A percentile compares a stretch with the other conserved stretches of the same genome.
Conservation (phyloP, 2,797 vertebrate species). For the Rousettus madagascariensis region DNA sequence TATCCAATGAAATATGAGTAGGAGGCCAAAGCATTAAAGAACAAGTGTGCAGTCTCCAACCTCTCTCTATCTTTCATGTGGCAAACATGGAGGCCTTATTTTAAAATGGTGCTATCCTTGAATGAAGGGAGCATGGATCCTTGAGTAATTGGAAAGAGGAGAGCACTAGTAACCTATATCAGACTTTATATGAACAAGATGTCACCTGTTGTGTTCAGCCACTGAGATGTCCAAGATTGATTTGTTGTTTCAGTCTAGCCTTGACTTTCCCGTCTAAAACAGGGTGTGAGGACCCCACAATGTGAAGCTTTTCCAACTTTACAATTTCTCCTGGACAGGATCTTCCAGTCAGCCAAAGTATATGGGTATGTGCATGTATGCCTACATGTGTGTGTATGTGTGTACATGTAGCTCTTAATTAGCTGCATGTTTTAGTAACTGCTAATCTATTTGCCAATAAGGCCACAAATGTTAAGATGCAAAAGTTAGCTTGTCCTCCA, state of each 20-base stretch:
- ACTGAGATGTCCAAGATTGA: neutral
- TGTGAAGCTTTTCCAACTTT: neutral
- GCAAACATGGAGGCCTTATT: neutral
- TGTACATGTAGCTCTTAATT: neutral
- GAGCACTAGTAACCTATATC: neutral
- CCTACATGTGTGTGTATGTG: rapidly evolving
- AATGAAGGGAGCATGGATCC: neutral
- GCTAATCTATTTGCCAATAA: neutral
- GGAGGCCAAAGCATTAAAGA: neutral
- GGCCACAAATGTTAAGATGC: neutral
- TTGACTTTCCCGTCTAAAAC: neutral
- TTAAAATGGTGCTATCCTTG: neutral
- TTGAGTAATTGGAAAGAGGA: neutral
- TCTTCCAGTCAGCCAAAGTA: neutral
- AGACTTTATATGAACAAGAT: neutral
- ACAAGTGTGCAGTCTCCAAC: neutral
- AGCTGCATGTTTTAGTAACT: neutral
- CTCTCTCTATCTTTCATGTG: neutral
- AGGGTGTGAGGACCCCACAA: neutral
- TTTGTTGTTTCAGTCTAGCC: neutral
- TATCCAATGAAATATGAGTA: neutral
- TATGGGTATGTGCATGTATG: neutral
- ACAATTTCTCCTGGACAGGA: neutral
- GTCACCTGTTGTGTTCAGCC: neutral
- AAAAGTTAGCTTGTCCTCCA: neutral